Evolutionary conservation across 2,797 vertebrate genomes (phyloP), one percentile per base, ranked within the genome.

Genomic region (Nasua narica): DNA sequence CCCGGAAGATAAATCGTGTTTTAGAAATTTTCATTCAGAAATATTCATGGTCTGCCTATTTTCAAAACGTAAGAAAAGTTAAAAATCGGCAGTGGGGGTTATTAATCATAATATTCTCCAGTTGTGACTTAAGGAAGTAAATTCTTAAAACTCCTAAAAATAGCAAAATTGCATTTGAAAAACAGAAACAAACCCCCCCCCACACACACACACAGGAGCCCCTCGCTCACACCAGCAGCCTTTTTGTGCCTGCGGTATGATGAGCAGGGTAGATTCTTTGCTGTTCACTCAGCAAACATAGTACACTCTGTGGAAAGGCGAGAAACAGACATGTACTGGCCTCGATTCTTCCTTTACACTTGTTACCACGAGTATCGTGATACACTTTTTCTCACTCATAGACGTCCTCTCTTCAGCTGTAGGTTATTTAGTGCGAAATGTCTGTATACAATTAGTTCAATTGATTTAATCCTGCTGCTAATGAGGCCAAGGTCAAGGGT

Each of bases 401-500:
- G 52, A 69, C 3, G 6, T 84, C 87, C 14, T 90, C 69, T 81
- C 87, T 69, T 82, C 88, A 84, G 94, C 70, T 67, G 13, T 81
- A 50, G 52, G 37, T 87, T 67, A 83, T 37, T 96, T 48, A 35
- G 85, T 87, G 90, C 90, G 85, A 94, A 95, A 77, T 91, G 92
- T 93, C 93, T 97, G 87, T 56, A 62, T 85, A 65, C 92, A 95
- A 56, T 96, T 96, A 96, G 95, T 93, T 94, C 87, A 62, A 19
- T 92, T 97, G 93, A 52, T 92, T 97, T 96, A 95, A 96, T 96
- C 91, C 93, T 70, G 19, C 52, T 87, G 78, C 93, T 97, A 95
- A 97, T 92, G 89, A 97, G 97, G 85, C 74, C 97, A 96, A 97
- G 91, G 95, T 98, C 96, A 95, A 96, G 90, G 90, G 86, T 95